phyloP scores from a whole-genome alignment of 2,888 invertebrate genomes.

The Dolichopus griseipennis region DNA sequence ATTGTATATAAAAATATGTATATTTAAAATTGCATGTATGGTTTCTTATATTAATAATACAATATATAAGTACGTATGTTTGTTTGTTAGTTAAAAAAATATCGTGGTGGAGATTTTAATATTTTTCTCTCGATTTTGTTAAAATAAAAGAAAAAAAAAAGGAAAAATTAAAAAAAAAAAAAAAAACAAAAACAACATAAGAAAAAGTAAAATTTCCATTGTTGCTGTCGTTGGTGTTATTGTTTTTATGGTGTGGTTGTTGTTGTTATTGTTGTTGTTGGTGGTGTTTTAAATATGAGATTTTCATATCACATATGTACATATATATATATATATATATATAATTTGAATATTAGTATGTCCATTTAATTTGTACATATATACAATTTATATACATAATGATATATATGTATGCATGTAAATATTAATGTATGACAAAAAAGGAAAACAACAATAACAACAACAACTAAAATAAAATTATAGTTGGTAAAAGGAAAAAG shows the following conservation, averaged over 20 bases:
- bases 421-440: neutral
- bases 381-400: too few relatives aligned
- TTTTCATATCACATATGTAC: neutral
- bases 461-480: too few relatives aligned
- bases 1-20: too few relatives aligned
- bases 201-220: neutral
- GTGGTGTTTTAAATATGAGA: neutral
- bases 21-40: neutral
- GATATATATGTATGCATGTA: neutral
- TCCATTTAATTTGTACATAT: too few relatives aligned
- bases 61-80: neutral
- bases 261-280: too few relatives aligned
- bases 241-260: too few relatives aligned
- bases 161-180: neutral
- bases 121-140: neutral
- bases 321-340: too few relatives aligned
- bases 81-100: neutral
- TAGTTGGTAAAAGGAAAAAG: too few relatives aligned
- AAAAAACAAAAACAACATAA: neutral
- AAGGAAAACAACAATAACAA: too few relatives aligned
- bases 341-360: too few relatives aligned
- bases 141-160: too few relatives aligned
- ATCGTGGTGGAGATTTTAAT: neutral
- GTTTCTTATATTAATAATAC: neutral
- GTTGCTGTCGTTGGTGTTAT: neutral